Evolutionary conservation across 2,888 invertebrate species (phyloP).

Genomic region (Euproctis similis): DNA sequence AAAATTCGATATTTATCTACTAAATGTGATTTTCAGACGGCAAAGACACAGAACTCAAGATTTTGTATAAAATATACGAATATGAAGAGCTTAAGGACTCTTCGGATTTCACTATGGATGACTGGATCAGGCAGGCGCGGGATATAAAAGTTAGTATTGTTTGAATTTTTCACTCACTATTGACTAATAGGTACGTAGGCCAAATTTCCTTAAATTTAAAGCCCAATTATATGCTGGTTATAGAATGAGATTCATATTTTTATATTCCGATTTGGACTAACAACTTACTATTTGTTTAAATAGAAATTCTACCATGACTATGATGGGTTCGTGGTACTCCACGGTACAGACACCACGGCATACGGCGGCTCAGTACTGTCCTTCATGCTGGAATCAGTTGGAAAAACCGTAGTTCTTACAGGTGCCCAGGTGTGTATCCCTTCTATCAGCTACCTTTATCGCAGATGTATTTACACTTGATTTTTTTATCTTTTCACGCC

Average conservation of each 20-base stretch:
- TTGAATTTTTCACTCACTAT: too few species aligned
- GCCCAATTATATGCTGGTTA: background rate
- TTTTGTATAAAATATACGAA: constrained; percentile 89
- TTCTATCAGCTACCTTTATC: too few species aligned
- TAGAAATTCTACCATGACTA: constrained; percentile 87
- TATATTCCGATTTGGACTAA: too few species aligned
- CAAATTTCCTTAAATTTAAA: too few species aligned
- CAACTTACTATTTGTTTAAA: constrained; percentile 4
- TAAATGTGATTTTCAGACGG: constrained; percentile 42
- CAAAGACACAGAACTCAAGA: constrained; percentile 72
- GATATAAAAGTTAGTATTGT: constrained; percentile 55
- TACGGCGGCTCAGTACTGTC: constrained; percentile 97
- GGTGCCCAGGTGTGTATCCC: constrained; percentile 89
- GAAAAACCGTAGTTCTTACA: constrained; percentile 95
- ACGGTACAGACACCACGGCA: constrained; percentile 96
- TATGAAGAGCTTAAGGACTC: constrained; percentile 95
- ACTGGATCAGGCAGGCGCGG: constrained; percentile 91
- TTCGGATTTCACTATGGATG: constrained; percentile 93
- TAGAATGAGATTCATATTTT: background rate
- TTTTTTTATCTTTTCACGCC: too few species aligned
- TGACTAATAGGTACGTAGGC: too few species aligned
- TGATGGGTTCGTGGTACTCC: constrained; percentile 96
- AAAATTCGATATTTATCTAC: background rate
- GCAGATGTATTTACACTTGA: too few species aligned
- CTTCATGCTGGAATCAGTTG: constrained; percentile 95